phyloP scores from a whole-genome alignment of 2,113 vertebrate genomes.

The Hiodon tergisus region DNA sequence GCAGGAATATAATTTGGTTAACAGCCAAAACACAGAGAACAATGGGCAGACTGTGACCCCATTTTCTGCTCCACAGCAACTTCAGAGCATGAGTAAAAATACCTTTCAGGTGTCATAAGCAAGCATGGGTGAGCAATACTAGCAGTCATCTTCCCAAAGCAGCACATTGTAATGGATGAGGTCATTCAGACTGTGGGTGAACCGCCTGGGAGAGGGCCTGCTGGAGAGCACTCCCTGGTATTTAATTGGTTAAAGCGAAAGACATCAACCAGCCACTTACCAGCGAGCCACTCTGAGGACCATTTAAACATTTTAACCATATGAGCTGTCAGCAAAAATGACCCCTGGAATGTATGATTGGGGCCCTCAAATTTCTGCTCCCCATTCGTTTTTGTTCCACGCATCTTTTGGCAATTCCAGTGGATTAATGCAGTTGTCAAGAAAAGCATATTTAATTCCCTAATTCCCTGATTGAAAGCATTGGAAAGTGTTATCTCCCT shows the following conservation, averaged over 20 bases:
- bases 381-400: background rate
- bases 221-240: background rate
- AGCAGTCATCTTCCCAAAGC: too few species aligned
- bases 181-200: background rate
- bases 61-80: too few species aligned
- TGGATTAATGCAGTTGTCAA: slow-evolving; percentile 4
- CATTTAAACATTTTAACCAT: background rate
- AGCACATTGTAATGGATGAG: too few species aligned
- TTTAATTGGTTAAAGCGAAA: background rate
- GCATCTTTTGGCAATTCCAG: background rate
- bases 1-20: too few species aligned
- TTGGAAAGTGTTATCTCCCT: slow-evolving; percentile 7
- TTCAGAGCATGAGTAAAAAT: too few species aligned
- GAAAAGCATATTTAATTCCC: background rate
- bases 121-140: too few species aligned
- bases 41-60: too few species aligned
- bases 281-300: background rate
- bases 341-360: background rate
- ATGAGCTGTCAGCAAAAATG: too few species aligned
- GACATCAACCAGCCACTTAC: background rate
- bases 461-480: slow-evolving; percentile 9
- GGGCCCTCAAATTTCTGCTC: background rate
- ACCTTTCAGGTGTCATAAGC: too few species aligned
- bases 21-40: too few species aligned
- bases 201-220: background rate